A percentile compares a stretch with the other conserved stretches of the same genome.
These are phyloP conservation scores for Octomys mimax DNA, from an alignment of 2,797 vertebrate species.

Conservation along the genomic window DNA sequence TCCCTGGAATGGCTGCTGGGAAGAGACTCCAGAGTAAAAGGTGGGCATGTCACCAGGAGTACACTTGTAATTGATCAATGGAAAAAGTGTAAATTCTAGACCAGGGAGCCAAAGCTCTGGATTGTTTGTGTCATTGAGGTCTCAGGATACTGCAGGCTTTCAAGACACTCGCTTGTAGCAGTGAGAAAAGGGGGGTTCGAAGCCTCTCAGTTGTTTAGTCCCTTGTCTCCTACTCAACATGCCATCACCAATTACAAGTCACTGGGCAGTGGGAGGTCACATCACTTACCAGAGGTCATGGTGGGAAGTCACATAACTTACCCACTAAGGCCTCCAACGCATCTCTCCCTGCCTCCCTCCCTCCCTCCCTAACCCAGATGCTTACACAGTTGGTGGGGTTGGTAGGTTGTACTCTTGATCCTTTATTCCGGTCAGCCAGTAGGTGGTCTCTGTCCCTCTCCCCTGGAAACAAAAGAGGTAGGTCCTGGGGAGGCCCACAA, in stretches of 20 bases:
- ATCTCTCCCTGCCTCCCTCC: background rate
- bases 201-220: too few species aligned
- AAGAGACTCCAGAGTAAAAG: background rate
- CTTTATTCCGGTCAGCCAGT: slow-evolving; percentile 96
- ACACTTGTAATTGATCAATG: background rate
- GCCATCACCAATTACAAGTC: background rate
- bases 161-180: background rate
- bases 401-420: slow-evolving; percentile 94
- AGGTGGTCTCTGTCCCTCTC: slow-evolving; percentile 96
- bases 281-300: background rate
- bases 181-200: background rate
- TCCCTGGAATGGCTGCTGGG: background rate
- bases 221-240: background rate
- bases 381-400: slow-evolving; percentile 96
- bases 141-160: background rate
- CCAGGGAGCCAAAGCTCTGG: background rate
- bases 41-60: background rate
- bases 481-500: background rate
- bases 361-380: background rate
- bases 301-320: background rate
- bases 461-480: slow-evolving; percentile 90
- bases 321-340: background rate
- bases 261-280: background rate
- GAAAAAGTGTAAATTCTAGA: background rate
- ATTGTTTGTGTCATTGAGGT: background rate